Conservation (phyloP, 2,113 vertebrate genomes). For the Fulmarus glacialis region DNA sequence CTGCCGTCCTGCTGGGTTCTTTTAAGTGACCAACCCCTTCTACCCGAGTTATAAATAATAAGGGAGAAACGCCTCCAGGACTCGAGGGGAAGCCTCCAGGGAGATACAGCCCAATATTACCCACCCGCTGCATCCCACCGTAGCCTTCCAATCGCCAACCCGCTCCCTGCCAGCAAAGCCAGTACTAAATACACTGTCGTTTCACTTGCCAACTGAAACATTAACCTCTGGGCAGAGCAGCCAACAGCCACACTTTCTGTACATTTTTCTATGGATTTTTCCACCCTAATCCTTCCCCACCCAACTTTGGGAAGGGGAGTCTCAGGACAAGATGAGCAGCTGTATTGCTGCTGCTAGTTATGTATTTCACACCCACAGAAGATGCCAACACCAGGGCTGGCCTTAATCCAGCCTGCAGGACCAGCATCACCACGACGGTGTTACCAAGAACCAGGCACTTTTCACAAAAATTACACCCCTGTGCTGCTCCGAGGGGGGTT, state of each 20-base stretch:
- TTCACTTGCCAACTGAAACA: not conserved
- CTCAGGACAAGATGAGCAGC: not conserved
- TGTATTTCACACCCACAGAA: not conserved
- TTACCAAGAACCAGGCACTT: not conserved
- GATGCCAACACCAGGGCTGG: not conserved
- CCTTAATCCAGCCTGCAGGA: not conserved
- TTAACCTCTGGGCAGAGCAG: not conserved
- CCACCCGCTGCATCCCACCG: not conserved
- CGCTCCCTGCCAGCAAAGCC: not conserved
- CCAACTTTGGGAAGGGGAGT: not conserved
- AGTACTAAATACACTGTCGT: not conserved
- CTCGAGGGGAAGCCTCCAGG: not conserved
- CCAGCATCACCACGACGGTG: accelerated
- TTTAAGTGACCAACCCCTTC: not conserved
- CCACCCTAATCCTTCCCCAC: not conserved
- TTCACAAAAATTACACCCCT: not conserved
- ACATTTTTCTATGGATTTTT: not conserved
- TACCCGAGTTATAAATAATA: not conserved
- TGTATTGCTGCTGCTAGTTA: accelerated
- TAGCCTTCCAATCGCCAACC: not conserved
- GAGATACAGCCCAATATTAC: not conserved
- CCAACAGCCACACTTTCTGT: not conserved
- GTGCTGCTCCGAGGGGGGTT: not conserved
- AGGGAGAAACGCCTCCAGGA: not conserved
- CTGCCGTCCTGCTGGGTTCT: no score